Percentiles rank a stretch among this genome's conserved stretches.
These are phyloP conservation scores for Plectus sambesii DNA, from an alignment of 1,140 invertebrate species.

Conservation along the genomic window DNA sequence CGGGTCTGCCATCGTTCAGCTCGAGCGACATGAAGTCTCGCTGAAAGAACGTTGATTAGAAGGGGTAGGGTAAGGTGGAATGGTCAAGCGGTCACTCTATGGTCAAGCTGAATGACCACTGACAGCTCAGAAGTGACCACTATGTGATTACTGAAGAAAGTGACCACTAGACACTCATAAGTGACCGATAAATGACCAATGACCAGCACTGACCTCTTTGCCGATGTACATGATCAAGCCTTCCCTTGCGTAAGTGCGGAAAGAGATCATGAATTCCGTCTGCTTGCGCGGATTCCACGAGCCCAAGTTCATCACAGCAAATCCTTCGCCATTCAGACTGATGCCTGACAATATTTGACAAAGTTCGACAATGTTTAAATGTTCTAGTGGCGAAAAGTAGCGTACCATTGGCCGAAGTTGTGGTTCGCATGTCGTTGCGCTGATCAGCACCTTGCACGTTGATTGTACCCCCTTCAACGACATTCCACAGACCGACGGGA, in stretches of 20 bases:
- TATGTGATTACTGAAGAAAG: conserved; percentile 3
- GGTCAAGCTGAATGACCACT: too few relatives aligned
- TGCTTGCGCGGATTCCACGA: conserved; percentile 50
- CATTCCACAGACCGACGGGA: conserved; percentile 87
- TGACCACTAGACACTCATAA: conserved; percentile 8
- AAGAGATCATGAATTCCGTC: conserved; percentile 59
- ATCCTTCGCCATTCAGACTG: conserved; percentile 71
- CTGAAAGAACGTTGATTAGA: conserved; percentile 21
- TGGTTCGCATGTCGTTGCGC: conserved; percentile 8
- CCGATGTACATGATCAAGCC: conserved; percentile 76
- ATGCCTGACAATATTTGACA: conserved; percentile 41
- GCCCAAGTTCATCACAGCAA: conserved; percentile 57
- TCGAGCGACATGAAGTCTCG: conserved; percentile 71
- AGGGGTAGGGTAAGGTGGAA: too few relatives aligned
- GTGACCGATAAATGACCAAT: conserved; percentile 5
- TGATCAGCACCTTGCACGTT: conserved; percentile 61
- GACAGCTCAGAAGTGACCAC: too few relatives aligned
- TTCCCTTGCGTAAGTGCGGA: conserved; percentile 72
- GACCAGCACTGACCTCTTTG: conserved; percentile 48
- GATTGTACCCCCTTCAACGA: conserved; percentile 61
- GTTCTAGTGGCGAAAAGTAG: conserved; percentile 23
- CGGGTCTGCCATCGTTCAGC: conserved; percentile 62
- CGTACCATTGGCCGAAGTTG: conserved; percentile 13
- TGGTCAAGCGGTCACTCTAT: too few relatives aligned
- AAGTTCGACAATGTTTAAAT: conserved; percentile 16